These are phyloP conservation scores for Tromatobia lineatoria DNA, from an alignment of 2,888 invertebrate genomes.

Conservation along the genomic window DNA sequence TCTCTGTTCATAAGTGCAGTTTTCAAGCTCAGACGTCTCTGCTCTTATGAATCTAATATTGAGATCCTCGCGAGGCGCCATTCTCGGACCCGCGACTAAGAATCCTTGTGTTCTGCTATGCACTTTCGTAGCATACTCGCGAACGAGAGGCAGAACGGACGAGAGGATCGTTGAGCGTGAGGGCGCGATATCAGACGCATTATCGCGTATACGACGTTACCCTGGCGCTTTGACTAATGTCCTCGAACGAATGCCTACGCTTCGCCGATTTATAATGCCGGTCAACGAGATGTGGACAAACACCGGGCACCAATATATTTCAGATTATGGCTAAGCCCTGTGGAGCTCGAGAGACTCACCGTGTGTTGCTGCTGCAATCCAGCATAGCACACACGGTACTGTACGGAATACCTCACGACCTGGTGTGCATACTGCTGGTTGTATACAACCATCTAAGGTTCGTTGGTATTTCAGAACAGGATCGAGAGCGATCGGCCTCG, in stretches of 20 bases:
- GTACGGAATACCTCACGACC: constrained; percentile 25
- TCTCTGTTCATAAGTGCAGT: not conserved
- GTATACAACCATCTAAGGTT: not conserved
- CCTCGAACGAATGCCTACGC: constrained; percentile 85
- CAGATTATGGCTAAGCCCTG: constrained; percentile 82
- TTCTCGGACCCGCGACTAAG: constrained; percentile 38
- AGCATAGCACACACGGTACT: not conserved
- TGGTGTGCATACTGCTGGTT: constrained; percentile 25
- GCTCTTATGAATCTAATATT: constrained; percentile 73
- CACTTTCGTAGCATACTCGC: constrained; percentile 16
- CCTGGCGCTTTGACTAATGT: constrained; percentile 85
- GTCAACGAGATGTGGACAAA: constrained; percentile 85
- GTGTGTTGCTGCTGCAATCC: constrained; percentile 11
- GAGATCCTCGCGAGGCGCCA: constrained; percentile 58
- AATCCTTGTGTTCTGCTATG: constrained; percentile 56
- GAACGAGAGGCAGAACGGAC: constrained; percentile 57
- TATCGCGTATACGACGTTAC: constrained; percentile 84
- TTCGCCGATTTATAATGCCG: constrained; percentile 85
- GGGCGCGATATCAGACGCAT: constrained; percentile 83
- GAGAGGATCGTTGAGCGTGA: constrained; percentile 54
- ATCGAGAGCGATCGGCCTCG: constrained; percentile 26
- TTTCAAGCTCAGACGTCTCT: constrained; percentile 2
- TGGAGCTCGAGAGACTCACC: constrained; percentile 57
- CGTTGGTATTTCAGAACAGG: constrained; percentile 18
- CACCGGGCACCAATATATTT: constrained; percentile 85